Base-by-base conservation (phyloP, 2,797 vertebrate genomes). In the Tokudaia muenninki region DNA sequence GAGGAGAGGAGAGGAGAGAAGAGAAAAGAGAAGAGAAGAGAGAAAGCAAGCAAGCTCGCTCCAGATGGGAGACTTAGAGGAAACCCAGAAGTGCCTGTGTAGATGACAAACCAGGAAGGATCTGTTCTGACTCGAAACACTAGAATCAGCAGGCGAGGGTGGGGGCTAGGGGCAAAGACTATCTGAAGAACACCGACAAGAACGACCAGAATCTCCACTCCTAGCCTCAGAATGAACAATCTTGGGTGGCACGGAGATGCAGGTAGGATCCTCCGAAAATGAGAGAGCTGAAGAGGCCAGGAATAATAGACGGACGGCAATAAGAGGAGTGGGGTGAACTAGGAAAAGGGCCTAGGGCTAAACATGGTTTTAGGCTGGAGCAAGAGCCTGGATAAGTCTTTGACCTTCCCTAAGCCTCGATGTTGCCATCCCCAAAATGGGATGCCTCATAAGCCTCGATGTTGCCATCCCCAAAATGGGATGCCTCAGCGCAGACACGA, bases 391-490 rank as follows among this genome's bases (percentile, higher is more conserved):
- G 87, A 37, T 26, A 80, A 83, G 5, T 84, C 44, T 47, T 61
- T n/a, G 61, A 74, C 78, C 55, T 77, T 74, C 65, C 26, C n/a
- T 24, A 72, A 67, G 70, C 87, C 96, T 96, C 87, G 47, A 79
- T 59, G 59, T 96, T 93, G 90, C 96, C 88, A 83, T 88, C 95
- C 1, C 24, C 47, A 90, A 88, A 95, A 97, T 88, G 97, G 97
- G 89, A 96, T 80, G 83, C 55, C 90, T 92, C 77, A 17, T 24
- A 72, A 67, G 70, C 87, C 96, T 96, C 87, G 47, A 79, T 59
- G 59, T 96, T 93, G 90, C 96, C 88, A 83, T 88, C 95, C 1
- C 24, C 47, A 90, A 88, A 95, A 97, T 88, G 97, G 97, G 89
- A 96, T 80, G 83, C 55, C 90, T 92, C 77, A 17, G 31, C 87